Conservation (phyloP, 1,140 invertebrate species). For the Hormaphis cornu region DNA sequence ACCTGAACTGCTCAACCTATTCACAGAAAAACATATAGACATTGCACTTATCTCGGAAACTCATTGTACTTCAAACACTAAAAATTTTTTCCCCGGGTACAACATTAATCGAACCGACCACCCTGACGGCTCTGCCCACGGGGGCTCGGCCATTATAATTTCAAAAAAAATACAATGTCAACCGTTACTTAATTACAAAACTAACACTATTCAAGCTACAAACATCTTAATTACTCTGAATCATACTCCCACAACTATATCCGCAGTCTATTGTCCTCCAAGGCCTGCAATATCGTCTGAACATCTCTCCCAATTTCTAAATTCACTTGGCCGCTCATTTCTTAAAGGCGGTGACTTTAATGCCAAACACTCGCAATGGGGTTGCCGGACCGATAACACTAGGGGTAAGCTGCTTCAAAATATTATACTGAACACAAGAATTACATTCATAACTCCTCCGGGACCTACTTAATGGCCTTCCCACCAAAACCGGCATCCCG, state of each 20-base stretch:
- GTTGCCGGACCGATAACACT: slow-evolving; percentile 39
- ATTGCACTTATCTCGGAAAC: slow-evolving; percentile 35
- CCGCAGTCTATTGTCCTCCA: slow-evolving; percentile 27
- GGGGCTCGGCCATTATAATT: slow-evolving; percentile 13
- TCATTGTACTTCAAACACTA: slow-evolving; percentile 16
- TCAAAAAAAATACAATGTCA: not conserved
- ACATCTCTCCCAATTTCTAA: slow-evolving; percentile 39
- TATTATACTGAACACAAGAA: slow-evolving; percentile 33
- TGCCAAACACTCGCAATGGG: slow-evolving; percentile 21
- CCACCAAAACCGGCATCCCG: slow-evolving; percentile 39
- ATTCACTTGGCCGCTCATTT: slow-evolving; percentile 39
- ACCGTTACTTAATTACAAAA: not conserved
- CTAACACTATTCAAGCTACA: not conserved
- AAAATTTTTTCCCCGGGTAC: not conserved
- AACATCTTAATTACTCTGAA: not conserved
- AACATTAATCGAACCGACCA: not conserved
- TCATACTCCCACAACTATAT: not conserved
- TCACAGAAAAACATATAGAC: slow-evolving; percentile 34
- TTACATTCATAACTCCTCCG: slow-evolving; percentile 36
- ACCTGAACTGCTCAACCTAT: slow-evolving; percentile 34
- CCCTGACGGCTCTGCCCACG: not conserved
- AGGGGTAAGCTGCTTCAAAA: slow-evolving; percentile 38
- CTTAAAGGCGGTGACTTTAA: slow-evolving; percentile 34
- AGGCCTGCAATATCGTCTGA: slow-evolving; percentile 37
- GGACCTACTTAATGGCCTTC: slow-evolving; percentile 43